Percentiles rank a stretch among this genome's conserved stretches.
phyloP scores from a whole-genome alignment of 2,797 vertebrate genomes.

The Melanotaenia pygmaea region DNA sequence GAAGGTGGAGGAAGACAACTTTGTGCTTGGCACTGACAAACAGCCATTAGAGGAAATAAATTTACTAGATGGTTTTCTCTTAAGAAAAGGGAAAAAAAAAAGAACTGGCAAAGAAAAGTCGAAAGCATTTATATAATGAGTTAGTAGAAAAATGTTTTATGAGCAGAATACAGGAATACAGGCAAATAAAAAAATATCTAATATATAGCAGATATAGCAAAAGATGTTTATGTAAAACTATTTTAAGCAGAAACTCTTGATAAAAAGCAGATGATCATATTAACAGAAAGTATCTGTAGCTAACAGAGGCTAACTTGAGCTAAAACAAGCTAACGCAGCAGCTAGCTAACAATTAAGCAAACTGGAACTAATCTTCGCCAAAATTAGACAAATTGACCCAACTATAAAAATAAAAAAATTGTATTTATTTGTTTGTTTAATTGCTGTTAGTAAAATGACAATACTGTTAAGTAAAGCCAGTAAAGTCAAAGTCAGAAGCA shows the following conservation, averaged over 20 bases:
- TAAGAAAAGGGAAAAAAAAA: conserved; percentile 11
- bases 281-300: background rate
- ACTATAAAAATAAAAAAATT: background rate
- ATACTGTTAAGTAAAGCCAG: background rate
- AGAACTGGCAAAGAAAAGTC: conserved; percentile 3
- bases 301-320: background rate
- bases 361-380: background rate
- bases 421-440: background rate
- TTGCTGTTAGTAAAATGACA: background rate
- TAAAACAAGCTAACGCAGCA: background rate
- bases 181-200: background rate
- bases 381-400: background rate
- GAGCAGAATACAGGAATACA: background rate
- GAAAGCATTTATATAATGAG: conserved; percentile 1
- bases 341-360: background rate
- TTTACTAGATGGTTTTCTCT: conserved; percentile 28
- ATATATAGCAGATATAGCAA: background rate
- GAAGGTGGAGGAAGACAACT: conserved; percentile 23
- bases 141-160: conserved; percentile 20
- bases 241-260: background rate
- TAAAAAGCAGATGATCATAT: background rate
- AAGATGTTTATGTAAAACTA: background rate
- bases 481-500: too few species aligned
- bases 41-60: conserved; percentile 33
- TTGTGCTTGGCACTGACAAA: conserved; percentile 43